Base-by-base conservation (phyloP, 2,888 invertebrate genomes). In the Melinaea menophilus region DNA sequence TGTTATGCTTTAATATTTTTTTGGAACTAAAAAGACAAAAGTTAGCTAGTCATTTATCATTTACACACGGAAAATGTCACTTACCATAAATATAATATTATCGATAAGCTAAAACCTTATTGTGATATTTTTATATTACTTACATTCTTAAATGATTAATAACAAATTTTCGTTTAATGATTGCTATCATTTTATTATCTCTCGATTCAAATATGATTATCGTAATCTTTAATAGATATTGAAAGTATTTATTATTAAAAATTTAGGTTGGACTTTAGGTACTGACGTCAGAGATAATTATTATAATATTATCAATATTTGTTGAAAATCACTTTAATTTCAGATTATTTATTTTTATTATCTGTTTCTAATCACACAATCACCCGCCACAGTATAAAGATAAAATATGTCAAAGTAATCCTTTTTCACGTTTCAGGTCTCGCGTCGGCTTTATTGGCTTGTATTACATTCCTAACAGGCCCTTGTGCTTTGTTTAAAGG, bases 401-500 rank as follows among this genome's bases (percentile, higher is more conserved):
- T 22, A n/a, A 22, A 2, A 37, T 51, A 31, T 31, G 4, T 7
- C 7, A 31, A 51, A 51, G 31, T 51, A 7, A 5, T 31, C n/a
- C n/a, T 35, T 48, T 46, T 60, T 22, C 56, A 51, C 31, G 37
- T 77, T 75, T 9, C 73, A 83, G 84, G 84, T 59, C 5, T 75
- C 3, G n/a, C 75, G 5, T 68, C 81, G 31, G 62, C 69, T 7
- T 11, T 65, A 31, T 59, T 80, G 7, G 71, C 76, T 3, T 61
- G 71, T 45, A 3, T 73, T 12, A 67, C 69, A 37, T 68, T 75
- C 45, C 0, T 76, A 22, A 63, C 67, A 12, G 80, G 84, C 2
- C 67, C 74, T 0, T 69, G 70, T 33, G 72, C 73, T 2, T 62
- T 73, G 46, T 62, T 65, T 22, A 66, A 62, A 5, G 65, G 62